Evolutionary conservation across 2,888 invertebrate species (phyloP), one percentile per base, ranked within the genome.

Genomic region (Apantesis nais): DNA sequence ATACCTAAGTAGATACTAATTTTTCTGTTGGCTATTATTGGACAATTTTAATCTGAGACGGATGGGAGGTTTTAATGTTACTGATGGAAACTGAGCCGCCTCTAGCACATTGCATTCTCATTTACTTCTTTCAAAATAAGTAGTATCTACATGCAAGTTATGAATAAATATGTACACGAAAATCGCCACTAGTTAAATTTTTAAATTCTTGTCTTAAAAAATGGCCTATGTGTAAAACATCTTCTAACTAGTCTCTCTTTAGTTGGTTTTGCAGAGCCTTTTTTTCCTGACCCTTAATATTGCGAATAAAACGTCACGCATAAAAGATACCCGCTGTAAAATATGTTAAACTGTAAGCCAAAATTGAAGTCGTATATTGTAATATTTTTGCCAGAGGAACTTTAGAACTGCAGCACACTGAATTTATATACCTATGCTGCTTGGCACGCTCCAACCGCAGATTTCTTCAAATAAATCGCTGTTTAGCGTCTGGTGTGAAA

Each of bases 321-420:
- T 65, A 71, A 71, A 71, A 16, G 25, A 73, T 66, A 41, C 62
- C 34, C 67, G 62, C 60, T 75, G 41, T 75, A 74, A 66, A 62
- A 12, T 41, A 74, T 75, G 58, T 66, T 73, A 65, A 74, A 66
- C 66, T 68, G 52, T 68, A 77, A 75, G 77, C 75, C 80, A 81
- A 79, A 74, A 79, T 75, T 19, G 58, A 79, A 74, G 67, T 68
- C 72, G 71, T 75, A 74, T 71, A 71, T 73, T 74, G 74, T 79
- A 76, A 80, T 75, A 71, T 81, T 78, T 83, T 82, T 84, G 82
- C 77, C 78, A 79, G 84, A 82, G 81, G 85, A 84, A 85, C 78
- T 73, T 77, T 81, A 78, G 75, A 75, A 79, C 81, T 83, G 83
- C 80, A 80, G 76, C 76, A 75, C 76, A 81, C 82, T 82, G 74